Percentiles rank a stretch among this genome's conserved stretches.
Evolutionary conservation across 2,113 vertebrate genomes (phyloP).

Genomic region (Macaca mulatta): DNA sequence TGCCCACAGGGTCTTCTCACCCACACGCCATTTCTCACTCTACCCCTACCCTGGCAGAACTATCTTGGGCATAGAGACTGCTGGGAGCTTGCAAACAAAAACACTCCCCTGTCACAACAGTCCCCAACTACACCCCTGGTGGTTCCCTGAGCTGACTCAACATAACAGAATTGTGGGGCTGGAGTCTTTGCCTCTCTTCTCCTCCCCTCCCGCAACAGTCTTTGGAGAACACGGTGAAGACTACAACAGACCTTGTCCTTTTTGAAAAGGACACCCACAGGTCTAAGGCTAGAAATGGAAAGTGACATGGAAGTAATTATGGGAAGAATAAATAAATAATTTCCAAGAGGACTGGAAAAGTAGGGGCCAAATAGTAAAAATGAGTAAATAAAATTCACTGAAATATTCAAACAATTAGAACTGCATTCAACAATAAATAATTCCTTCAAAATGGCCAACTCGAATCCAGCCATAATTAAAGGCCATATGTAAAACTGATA

Average conservation of each 20-base stretch:
- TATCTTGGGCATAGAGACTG: background rate
- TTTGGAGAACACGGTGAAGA: background rate
- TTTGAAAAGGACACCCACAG: background rate
- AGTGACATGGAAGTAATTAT: background rate
- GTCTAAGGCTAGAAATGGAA: background rate
- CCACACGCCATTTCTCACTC: background rate
- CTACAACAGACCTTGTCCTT: background rate
- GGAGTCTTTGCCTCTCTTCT: background rate
- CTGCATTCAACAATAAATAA: background rate
- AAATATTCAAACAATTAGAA: background rate
- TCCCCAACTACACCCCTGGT: background rate
- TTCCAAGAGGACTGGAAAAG: background rate
- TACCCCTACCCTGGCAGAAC: background rate
- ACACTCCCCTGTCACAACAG: background rate
- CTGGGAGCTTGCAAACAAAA: background rate
- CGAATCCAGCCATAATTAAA: background rate
- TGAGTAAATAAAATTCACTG: background rate
- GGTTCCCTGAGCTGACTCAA: background rate
- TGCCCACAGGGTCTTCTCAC: background rate
- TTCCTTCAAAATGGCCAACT: background rate
- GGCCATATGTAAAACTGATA: background rate
- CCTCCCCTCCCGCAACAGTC: background rate
- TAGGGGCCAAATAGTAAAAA: background rate
- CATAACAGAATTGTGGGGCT: background rate
- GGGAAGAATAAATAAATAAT: background rate